Evolutionary conservation across 2,888 invertebrate genomes (phyloP).

Genomic region (Endotricha flammealis): DNA sequence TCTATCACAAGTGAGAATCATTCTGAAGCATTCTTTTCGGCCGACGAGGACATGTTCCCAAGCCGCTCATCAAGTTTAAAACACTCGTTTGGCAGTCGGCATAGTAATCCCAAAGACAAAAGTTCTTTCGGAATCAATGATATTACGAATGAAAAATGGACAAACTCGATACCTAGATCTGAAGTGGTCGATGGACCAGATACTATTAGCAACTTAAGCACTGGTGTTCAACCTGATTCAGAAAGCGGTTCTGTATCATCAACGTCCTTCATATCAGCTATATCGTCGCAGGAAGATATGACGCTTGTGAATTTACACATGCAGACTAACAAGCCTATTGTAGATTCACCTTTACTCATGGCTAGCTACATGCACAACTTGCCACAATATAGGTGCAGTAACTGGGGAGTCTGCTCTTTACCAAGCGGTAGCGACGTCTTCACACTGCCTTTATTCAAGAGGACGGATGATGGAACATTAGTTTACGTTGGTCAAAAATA

Average conservation of each 20-base stretch:
- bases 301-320: conserved; percentile 95
- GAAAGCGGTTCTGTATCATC: conserved; percentile 90
- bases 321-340: conserved; percentile 94
- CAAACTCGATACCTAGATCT: conserved; percentile 52
- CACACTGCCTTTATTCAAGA: conserved; percentile 88
- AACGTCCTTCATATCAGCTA: conserved; percentile 92
- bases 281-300: conserved; percentile 95
- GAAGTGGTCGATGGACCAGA: conserved; percentile 55
- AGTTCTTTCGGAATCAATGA: conserved; percentile 77
- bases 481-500: conserved; percentile 84
- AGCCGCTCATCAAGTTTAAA: conserved; percentile 83
- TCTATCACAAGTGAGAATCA: conserved; percentile 94
- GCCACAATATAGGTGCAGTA: conserved; percentile 87
- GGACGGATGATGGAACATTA: conserved; percentile 85
- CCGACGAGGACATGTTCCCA: conserved; percentile 90
- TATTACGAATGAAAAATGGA: conserved; percentile 61
- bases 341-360: conserved; percentile 95
- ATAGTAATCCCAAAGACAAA: conserved; percentile 68
- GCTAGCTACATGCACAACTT: conserved; percentile 95
- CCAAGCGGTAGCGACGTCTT: conserved; percentile 86
- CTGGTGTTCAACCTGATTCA: conserved; percentile 79
- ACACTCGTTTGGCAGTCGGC: conserved; percentile 78
- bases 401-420: conserved; percentile 86
- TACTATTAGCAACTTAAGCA: conserved; percentile 60
- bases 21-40: conserved; percentile 95